These are phyloP conservation scores for Trichoplusia ni DNA, from an alignment of 1,140 invertebrate genomes.

Conservation along the genomic window DNA sequence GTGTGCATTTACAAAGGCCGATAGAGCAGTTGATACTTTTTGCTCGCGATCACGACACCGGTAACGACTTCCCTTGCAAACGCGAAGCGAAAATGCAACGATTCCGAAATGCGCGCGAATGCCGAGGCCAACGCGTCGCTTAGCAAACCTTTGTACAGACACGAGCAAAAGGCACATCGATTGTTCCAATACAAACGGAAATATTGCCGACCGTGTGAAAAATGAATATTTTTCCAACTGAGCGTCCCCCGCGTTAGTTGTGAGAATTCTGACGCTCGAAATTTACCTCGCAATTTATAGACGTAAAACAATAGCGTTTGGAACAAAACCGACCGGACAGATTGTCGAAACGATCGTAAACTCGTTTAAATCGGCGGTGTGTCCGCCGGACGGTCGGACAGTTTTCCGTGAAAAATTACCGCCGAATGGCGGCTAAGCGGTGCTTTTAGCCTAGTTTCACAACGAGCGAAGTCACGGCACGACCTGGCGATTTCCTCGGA, in stretches of 20 bases:
- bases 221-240: constrained; percentile 65
- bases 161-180: constrained; percentile 58
- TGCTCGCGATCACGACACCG: constrained; percentile 54
- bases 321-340: constrained; percentile 27
- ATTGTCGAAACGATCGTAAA: constrained; percentile 47
- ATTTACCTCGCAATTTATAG: constrained; percentile 43
- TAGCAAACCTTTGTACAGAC: constrained; percentile 52
- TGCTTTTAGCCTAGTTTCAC: constrained; percentile 53
- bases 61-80: constrained; percentile 69
- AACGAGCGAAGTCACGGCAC: constrained; percentile 58
- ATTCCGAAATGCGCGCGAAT: constrained; percentile 60
- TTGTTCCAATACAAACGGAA: constrained; percentile 67
- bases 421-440: constrained; percentile 51
- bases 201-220: constrained; percentile 62
- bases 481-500: constrained; percentile 60
- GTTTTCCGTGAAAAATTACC: constrained; percentile 64
- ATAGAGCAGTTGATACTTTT: constrained; percentile 57
- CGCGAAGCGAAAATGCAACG: constrained; percentile 59
- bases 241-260: constrained; percentile 34
- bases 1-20: constrained; percentile 50
- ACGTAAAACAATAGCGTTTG: constrained; percentile 27
- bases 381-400: constrained; percentile 43
- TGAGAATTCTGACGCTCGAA: constrained; percentile 43
- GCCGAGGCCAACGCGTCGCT: constrained; percentile 43
- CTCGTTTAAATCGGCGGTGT: constrained; percentile 46